These are phyloP conservation scores for Poecilobothrus nobilitatus DNA, from an alignment of 2,888 invertebrate species.

Conservation along the genomic window DNA sequence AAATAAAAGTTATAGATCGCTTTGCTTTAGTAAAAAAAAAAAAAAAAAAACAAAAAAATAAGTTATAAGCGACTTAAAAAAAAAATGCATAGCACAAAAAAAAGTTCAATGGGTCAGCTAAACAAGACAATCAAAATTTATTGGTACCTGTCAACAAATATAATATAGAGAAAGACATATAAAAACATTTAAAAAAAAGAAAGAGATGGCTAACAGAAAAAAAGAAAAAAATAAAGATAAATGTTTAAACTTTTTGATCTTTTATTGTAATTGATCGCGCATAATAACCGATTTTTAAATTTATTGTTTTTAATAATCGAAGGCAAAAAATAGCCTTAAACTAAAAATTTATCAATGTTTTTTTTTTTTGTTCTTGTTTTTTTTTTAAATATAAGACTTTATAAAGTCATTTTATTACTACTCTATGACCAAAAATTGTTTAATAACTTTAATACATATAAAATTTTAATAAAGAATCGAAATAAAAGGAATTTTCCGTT, in stretches of 20 bases:
- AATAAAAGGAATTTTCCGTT: too few species aligned
- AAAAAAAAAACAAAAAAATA: not conserved
- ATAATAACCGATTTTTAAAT: too few species aligned
- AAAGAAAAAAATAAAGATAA: not conserved
- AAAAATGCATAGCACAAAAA: not conserved
- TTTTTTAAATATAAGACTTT: too few species aligned
- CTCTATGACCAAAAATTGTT: too few species aligned
- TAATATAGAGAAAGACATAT: too few species aligned
- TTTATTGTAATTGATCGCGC: not conserved
- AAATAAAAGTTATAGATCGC: not conserved
- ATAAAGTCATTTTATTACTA: too few species aligned
- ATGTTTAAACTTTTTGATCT: not conserved
- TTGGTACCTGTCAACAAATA: not conserved
- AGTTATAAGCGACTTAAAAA: not conserved
- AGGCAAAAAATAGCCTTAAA: not conserved
- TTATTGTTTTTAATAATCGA: too few species aligned
- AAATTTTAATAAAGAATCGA: too few species aligned
- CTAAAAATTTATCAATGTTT: not conserved
- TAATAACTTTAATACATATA: too few species aligned
- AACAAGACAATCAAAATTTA: not conserved
- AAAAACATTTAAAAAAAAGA: too few species aligned
- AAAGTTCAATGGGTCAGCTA: conserved; percentile 1
- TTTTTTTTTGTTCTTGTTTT: not conserved
- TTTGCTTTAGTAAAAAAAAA: too few species aligned
- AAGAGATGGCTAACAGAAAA: too few species aligned